Evolutionary conservation across 2,113 vertebrate species (phyloP).

Genomic region (Psettodes erumei): DNA sequence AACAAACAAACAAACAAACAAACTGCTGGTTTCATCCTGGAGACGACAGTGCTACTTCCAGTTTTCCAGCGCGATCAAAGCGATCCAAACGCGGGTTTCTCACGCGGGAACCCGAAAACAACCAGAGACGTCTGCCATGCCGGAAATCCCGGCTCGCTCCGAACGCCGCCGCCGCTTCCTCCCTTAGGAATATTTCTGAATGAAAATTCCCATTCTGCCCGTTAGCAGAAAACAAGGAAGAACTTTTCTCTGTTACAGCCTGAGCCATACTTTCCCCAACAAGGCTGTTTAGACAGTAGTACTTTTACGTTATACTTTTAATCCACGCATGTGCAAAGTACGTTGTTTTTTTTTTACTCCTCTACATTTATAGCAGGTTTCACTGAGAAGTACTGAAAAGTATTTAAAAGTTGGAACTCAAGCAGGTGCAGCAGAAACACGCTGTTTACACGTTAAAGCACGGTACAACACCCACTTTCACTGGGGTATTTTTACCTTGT

Average conservation of each 20-base stretch:
- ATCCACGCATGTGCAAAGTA: too few species aligned
- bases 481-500: too few species aligned
- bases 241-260: background rate
- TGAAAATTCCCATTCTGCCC: background rate
- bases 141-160: background rate
- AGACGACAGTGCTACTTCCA: constrained; percentile 5
- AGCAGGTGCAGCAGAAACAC: background rate
- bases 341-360: too few species aligned
- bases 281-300: background rate
- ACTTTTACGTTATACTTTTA: background rate
- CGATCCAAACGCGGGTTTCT: background rate
- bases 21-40: too few species aligned
- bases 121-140: background rate
- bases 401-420: background rate
- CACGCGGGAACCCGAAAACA: background rate
- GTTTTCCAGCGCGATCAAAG: constrained; percentile 11
- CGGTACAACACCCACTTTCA: too few species aligned
- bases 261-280: background rate
- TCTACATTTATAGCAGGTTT: too few species aligned
- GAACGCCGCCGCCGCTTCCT: background rate
- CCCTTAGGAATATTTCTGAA: background rate
- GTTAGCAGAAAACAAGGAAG: background rate
- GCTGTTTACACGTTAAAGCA: too few species aligned
- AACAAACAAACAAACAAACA: too few species aligned
- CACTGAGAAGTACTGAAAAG: too few species aligned